Conservation (phyloP, 2,113 vertebrate genomes). For the Microcebus ravelobensis region DNA sequence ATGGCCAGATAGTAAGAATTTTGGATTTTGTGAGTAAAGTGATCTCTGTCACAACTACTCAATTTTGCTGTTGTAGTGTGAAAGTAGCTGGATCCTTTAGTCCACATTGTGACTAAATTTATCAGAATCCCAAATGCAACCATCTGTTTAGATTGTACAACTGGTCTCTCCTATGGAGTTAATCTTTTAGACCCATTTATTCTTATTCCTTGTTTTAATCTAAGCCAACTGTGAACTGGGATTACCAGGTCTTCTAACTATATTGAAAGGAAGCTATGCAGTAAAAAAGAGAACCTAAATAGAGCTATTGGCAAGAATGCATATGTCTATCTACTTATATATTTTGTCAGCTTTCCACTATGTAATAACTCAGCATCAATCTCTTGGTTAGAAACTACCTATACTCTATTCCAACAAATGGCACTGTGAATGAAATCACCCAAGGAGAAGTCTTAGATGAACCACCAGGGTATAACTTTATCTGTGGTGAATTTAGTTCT, state of each 20-base stretch:
- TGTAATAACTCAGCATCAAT: background rate
- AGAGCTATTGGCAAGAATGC: background rate
- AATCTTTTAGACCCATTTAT: background rate
- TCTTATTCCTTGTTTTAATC: background rate
- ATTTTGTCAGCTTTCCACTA: background rate
- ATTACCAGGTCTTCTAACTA: background rate
- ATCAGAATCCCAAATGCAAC: background rate
- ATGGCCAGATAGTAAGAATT: background rate
- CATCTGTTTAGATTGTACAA: background rate
- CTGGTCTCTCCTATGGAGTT: background rate
- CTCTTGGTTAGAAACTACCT: background rate
- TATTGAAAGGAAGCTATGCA: background rate
- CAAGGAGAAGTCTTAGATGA: background rate
- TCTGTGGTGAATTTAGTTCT: background rate
- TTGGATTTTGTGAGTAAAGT: background rate
- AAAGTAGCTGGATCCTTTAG: background rate
- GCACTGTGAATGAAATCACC: background rate
- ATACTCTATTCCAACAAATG: background rate
- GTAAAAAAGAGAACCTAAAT: background rate
- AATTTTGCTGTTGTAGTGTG: background rate
- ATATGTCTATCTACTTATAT: background rate
- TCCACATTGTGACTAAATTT: background rate
- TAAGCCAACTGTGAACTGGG: background rate
- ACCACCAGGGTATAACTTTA: background rate
- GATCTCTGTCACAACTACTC: background rate